These are phyloP conservation scores for Onychomys arenicola DNA, from an alignment of 2,797 vertebrate species.

Conservation along the genomic window DNA sequence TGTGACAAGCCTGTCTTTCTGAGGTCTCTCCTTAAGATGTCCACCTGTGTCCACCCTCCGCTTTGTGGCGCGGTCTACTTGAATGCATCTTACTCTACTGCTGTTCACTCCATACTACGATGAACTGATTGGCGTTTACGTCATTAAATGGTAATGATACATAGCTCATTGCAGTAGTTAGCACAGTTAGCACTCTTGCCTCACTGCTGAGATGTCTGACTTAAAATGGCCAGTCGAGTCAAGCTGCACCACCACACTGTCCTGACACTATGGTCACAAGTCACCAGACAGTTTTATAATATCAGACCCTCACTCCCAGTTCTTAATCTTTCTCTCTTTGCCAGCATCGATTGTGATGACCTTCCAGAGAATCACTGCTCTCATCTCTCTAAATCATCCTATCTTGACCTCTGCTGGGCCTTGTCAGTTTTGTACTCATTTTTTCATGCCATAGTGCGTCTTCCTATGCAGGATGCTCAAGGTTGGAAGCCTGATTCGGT, in stretches of 20 bases:
- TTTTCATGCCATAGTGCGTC: background rate
- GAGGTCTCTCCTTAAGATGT: background rate
- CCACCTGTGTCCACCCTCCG: background rate
- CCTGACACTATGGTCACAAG: slow-evolving; percentile 10
- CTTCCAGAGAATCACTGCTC: slow-evolving; percentile 26
- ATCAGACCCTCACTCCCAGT: background rate
- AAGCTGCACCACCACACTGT: background rate
- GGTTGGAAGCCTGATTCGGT: background rate
- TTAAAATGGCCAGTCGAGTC: slow-evolving; percentile 27
- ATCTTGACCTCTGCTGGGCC: background rate
- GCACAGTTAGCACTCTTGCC: slow-evolving; percentile 33
- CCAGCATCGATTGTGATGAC: background rate
- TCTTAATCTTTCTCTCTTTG: slow-evolving; percentile 16
- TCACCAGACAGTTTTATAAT: slow-evolving; percentile 7
- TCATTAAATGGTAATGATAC: slow-evolving; percentile 14
- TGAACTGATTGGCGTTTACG: background rate
- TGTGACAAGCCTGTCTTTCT: background rate
- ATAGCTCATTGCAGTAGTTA: slow-evolving; percentile 7
- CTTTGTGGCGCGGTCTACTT: slow-evolving; percentile 30
- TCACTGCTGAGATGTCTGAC: slow-evolving; percentile 9
- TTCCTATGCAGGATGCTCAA: background rate
- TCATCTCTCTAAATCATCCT: slow-evolving; percentile 17
- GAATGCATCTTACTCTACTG: background rate
- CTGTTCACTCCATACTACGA: background rate
- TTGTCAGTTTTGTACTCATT: background rate